Percentiles rank a stretch among this genome's conserved stretches.
These are phyloP conservation scores for Luidia sarsii DNA, from an alignment of 53 echinoderm and acorn worm genomes.

Conservation along the genomic window DNA sequence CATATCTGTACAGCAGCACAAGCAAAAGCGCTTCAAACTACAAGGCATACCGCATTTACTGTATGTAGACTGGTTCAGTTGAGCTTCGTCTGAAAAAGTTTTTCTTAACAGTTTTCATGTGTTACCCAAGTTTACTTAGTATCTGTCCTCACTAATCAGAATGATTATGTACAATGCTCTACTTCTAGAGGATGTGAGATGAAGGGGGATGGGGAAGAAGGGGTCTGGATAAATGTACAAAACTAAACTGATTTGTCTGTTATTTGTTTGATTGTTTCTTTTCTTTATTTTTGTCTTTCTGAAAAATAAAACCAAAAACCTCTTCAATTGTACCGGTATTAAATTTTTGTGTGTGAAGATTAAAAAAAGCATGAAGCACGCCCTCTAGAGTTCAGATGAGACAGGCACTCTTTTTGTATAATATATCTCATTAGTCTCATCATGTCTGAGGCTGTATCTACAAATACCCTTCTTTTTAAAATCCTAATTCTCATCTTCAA, in stretches of 20 bases:
- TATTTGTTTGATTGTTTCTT: background rate
- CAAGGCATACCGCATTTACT: no score
- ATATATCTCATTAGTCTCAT: conserved; percentile 40
- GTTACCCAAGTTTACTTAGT: no score
- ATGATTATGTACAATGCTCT: conserved; percentile 35
- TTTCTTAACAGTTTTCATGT: no score
- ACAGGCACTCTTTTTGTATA: conserved; percentile 57
- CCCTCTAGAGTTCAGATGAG: conserved; percentile 41
- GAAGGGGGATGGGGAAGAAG: no score
- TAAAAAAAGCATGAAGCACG: conserved; percentile 41
- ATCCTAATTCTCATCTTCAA: background rate
- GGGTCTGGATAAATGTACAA: conserved; percentile 38
- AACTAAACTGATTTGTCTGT: conserved; percentile 15
- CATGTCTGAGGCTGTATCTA: conserved; percentile 18
- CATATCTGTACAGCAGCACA: no score
- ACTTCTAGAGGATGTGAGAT: background rate
- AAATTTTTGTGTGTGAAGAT: no score
- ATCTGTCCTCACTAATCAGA: no score
- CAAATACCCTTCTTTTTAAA: conserved; percentile 16
- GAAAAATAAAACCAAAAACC: conserved; percentile 29
- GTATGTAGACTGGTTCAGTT: no score
- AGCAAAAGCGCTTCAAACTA: no score
- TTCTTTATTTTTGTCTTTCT: background rate
- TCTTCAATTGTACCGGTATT: background rate
- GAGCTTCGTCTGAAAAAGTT: no score